Evolutionary conservation across 2,797 vertebrate genomes (phyloP).

Genomic region (Smutsia temminckii): DNA sequence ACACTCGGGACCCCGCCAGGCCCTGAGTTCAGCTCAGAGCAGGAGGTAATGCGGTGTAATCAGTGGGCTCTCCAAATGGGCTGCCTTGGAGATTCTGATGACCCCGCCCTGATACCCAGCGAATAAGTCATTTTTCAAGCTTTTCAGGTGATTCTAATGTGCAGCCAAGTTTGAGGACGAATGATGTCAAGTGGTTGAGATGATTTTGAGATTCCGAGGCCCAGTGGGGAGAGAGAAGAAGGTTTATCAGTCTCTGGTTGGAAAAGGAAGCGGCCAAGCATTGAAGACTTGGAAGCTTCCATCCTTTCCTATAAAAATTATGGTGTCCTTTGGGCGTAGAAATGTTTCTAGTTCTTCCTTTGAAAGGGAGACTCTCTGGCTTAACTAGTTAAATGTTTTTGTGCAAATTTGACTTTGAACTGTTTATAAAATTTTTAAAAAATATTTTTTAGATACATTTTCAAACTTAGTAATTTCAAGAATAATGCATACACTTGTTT

Average conservation of each 20-base stretch:
- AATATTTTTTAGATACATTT: neutral
- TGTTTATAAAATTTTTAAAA: neutral
- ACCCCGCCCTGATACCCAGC: neutral
- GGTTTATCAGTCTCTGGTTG: neutral
- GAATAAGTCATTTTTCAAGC: neutral
- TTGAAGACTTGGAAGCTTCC: neutral
- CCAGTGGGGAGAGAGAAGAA: neutral
- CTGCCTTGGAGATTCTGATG: neutral
- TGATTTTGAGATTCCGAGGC: neutral
- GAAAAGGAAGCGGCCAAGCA: neutral
- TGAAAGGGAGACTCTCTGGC: neutral
- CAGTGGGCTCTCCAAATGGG: neutral
- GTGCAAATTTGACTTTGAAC: neutral
- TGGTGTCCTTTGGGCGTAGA: neutral
- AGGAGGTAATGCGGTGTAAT: accelerated
- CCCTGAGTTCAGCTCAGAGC: neutral
- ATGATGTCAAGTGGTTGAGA: neutral
- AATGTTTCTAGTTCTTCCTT: neutral
- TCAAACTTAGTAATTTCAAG: neutral
- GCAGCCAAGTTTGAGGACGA: neutral
- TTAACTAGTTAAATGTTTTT: neutral
- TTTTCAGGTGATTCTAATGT: neutral
- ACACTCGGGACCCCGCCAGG: neutral
- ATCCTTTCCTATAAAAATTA: neutral
- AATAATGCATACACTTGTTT: neutral